A percentile compares a stretch with the other conserved stretches of the same genome.
phyloP scores from a whole-genome alignment of 1,140 invertebrate genomes.

The Halesus radiatus region DNA sequence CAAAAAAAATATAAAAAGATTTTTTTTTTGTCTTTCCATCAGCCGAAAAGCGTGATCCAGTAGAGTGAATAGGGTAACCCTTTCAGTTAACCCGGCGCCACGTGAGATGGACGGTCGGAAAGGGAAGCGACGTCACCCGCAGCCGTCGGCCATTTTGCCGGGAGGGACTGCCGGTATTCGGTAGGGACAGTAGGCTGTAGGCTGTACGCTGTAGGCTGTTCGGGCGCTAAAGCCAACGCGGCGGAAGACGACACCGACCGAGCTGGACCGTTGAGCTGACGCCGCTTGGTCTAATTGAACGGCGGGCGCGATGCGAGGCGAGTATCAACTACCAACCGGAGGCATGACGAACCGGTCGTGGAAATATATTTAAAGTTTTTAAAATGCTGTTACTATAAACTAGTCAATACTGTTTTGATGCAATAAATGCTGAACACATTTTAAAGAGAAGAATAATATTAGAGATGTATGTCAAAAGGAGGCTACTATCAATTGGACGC shows the following conservation, averaged over 20 bases:
- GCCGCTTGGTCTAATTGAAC: slow-evolving; percentile 9
- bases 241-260: background rate
- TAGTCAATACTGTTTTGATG: no score
- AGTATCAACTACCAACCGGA: background rate
- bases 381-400: no score
- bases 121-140: background rate
- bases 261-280: background rate
- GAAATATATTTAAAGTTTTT: no score
- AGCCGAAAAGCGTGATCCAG: background rate
- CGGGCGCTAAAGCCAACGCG: slow-evolving; percentile 12
- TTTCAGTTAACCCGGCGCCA: background rate
- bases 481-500: no score
- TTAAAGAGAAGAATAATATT: no score
- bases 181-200: no score
- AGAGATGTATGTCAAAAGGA: no score
- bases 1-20: no score
- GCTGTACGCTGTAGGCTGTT: background rate
- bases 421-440: no score
- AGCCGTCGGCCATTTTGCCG: slow-evolving; percentile 26
- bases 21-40: no score
- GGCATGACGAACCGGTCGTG: background rate
- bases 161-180: background rate
- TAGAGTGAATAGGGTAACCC: background rate
- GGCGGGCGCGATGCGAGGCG: background rate
- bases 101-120: background rate